Evolutionary conservation across 2,888 invertebrate species (phyloP).

Genomic region (Andrena camellia): DNA sequence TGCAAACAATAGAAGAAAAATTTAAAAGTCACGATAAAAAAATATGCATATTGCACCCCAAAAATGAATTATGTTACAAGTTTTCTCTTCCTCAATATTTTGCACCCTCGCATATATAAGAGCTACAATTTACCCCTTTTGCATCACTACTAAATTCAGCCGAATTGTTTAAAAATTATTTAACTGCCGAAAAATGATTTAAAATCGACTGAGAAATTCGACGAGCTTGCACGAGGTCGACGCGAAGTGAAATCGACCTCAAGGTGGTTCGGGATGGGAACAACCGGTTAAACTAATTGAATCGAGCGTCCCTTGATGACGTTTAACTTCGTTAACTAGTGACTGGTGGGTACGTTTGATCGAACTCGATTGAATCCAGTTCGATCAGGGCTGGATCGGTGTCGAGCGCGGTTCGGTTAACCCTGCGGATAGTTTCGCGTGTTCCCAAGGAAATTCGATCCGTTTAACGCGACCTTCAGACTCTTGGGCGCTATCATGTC

Average conservation of each 20-base stretch:
- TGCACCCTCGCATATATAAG: too few relatives aligned
- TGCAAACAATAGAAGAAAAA: too few relatives aligned
- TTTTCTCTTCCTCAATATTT: too few relatives aligned
- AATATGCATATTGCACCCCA: too few relatives aligned
- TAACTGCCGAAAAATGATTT: not conserved
- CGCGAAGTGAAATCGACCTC: not conserved
- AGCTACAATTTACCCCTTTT: too few relatives aligned
- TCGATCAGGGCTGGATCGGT: constrained; percentile 32
- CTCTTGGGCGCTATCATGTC: constrained; percentile 62
- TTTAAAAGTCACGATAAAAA: too few relatives aligned
- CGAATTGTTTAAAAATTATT: not conserved
- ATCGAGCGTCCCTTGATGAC: constrained; percentile 9
- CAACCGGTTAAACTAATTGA: constrained; percentile 18
- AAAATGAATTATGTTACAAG: too few relatives aligned
- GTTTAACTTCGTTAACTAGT: constrained; percentile 25
- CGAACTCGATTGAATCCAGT: constrained; percentile 24
- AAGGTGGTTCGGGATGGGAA: not conserved
- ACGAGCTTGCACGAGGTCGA: not conserved
- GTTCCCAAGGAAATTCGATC: constrained; percentile 45
- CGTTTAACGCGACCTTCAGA: constrained; percentile 67
- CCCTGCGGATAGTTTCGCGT: constrained; percentile 29
- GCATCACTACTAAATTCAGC: too few relatives aligned
- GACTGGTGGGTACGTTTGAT: constrained; percentile 5
- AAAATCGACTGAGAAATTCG: not conserved
- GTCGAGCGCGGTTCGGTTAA: constrained; percentile 4